Conservation (phyloP, 1,140 invertebrate genomes). For the Lucilia cuprina region DNA sequence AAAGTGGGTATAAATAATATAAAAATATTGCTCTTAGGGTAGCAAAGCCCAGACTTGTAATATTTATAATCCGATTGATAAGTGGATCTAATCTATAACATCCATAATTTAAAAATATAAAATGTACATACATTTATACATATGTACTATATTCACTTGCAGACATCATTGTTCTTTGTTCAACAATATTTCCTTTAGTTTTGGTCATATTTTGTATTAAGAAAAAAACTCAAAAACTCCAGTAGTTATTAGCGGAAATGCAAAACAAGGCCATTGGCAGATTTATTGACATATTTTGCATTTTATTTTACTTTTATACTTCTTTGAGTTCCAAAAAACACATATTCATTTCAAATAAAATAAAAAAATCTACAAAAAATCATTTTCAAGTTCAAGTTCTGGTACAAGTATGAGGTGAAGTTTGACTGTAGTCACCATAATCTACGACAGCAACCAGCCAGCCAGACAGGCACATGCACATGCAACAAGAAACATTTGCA, state of each 20-base stretch:
- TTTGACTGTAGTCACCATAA: neutral
- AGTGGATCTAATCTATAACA: too few species aligned
- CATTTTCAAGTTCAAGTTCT: conserved; percentile 32
- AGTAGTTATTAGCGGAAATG: conserved; percentile 25
- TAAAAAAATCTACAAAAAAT: neutral
- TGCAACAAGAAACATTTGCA: conserved; percentile 22
- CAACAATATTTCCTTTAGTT: too few species aligned
- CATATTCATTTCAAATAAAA: neutral
- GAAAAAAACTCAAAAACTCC: neutral
- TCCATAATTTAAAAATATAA: too few species aligned
- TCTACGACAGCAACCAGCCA: conserved; percentile 7
- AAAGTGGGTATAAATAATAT: too few species aligned
- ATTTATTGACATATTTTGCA: conserved; percentile 29
- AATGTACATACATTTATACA: too few species aligned
- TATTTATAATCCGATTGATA: too few species aligned
- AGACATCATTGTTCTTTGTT: too few species aligned
- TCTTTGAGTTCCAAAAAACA: neutral
- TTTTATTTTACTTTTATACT: neutral
- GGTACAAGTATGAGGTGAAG: neutral
- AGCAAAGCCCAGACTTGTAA: too few species aligned
- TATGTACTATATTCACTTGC: too few species aligned
- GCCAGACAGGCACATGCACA: conserved; percentile 1
- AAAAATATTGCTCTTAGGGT: too few species aligned
- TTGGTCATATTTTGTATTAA: too few species aligned
- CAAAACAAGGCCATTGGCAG: conserved; percentile 27